Percentiles rank a stretch among this genome's conserved stretches.
These are phyloP conservation scores for Melangyna quadrimaculata DNA, from an alignment of 2,888 invertebrate genomes.

Conservation along the genomic window DNA sequence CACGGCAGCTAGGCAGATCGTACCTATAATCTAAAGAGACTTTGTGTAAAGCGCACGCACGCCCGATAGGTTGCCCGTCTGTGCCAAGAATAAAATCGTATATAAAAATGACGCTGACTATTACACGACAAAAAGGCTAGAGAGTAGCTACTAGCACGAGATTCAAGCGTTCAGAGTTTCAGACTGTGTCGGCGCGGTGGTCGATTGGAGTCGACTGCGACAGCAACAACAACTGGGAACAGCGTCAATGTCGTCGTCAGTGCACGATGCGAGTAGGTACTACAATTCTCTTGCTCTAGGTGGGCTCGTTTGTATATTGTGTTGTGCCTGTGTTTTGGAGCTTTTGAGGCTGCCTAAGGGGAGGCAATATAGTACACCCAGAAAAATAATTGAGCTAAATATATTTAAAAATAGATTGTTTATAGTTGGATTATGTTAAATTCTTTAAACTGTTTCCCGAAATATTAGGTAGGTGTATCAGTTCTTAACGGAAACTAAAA, in stretches of 20 bases:
- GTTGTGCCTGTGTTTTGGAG: background rate
- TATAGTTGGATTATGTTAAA: background rate
- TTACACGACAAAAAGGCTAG: constrained; percentile 8
- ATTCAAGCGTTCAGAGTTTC: constrained; percentile 42
- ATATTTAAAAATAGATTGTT: constrained; percentile 47
- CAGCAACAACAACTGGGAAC: constrained; percentile 11
- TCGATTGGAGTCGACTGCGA: constrained; percentile 59
- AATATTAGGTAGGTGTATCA: background rate
- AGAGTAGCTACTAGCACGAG: constrained; percentile 34
- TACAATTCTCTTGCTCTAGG: constrained; percentile 15
- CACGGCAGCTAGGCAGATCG: constrained; percentile 31
- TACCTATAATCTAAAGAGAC: constrained; percentile 23
- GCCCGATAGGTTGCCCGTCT: constrained; percentile 51
- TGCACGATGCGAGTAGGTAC: constrained; percentile 32
- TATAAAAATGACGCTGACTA: constrained; percentile 32
- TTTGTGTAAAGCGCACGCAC: constrained; percentile 51
- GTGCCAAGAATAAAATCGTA: constrained; percentile 53
- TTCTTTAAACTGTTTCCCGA: background rate
- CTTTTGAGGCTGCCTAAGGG: constrained; percentile 23
- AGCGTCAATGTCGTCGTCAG: constrained; percentile 55
- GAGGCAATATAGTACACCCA: constrained; percentile 53
- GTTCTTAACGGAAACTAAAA: background rate
- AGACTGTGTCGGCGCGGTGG: constrained; percentile 63
- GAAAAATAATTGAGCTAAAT: constrained; percentile 21
- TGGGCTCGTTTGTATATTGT: constrained; percentile 41